A percentile compares a stretch with the other conserved stretches of the same genome.
These are phyloP conservation scores for Volucella inflata DNA, from an alignment of 2,888 invertebrate genomes.

Conservation along the genomic window DNA sequence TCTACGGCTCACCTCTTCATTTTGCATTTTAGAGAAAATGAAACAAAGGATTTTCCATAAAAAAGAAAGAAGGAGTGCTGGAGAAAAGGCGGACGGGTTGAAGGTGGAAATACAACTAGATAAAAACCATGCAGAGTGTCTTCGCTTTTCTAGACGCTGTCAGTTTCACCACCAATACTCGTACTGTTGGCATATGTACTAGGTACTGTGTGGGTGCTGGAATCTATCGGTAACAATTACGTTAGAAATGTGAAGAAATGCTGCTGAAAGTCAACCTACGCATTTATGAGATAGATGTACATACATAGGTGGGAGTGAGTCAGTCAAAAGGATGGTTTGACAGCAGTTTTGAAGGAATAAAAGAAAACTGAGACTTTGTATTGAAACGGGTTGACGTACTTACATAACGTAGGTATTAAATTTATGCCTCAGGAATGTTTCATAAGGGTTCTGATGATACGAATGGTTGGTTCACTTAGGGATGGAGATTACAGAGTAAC, in stretches of 20 bases:
- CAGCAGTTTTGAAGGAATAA: conserved; percentile 13
- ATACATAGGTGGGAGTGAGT: no score
- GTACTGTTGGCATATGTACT: conserved; percentile 23
- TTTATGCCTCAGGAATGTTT: not conserved
- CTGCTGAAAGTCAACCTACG: conserved; percentile 24
- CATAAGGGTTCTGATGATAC: not conserved
- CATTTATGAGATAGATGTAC: conserved; percentile 13
- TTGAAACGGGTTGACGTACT: conserved; percentile 11
- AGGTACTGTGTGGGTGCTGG: conserved; percentile 28
- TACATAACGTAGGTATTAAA: not conserved
- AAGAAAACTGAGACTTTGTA: not conserved
- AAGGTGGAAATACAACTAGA: not conserved
- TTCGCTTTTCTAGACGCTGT: conserved; percentile 16
- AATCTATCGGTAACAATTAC: conserved; percentile 65
- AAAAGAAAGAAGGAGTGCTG: not conserved
- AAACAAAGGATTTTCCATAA: conserved; percentile 60
- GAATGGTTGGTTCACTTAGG: no score
- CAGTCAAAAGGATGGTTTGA: conserved; percentile 4
- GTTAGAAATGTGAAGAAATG: conserved; percentile 35
- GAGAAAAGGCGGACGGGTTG: no score
- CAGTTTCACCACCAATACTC: conserved; percentile 18
- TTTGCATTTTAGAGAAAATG: conserved; percentile 41
- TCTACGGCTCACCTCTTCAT: conserved; percentile 60
- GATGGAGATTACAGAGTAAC: no score
- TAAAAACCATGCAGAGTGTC: conserved; percentile 7